Evolutionary conservation across 1,140 invertebrate genomes (phyloP), one percentile per base, ranked within the genome.

Genomic region (Apis cerana): DNA sequence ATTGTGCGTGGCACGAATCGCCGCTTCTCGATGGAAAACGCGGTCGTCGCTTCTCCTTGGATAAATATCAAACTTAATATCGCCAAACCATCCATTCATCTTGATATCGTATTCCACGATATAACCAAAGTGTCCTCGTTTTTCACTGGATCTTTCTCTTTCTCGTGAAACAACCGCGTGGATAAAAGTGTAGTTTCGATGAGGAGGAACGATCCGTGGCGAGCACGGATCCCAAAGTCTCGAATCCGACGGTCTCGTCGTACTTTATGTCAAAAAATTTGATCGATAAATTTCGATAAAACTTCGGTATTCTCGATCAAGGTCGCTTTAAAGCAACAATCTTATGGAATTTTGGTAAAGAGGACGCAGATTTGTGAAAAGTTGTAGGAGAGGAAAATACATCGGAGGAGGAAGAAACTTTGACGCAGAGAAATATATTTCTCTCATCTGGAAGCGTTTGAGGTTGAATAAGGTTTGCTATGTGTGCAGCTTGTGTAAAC

Each of bases 401-500:
- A n/a, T n/a, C n/a, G 11, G 11, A 21, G 12, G 5, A 62, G 3
- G 13, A 48, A 0, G 33, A 15, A 7, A 13, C 7, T 1, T 17
- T 7, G 21, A 12, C 2, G 17, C 10, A 19, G 15, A 19, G n/a
- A 2, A 71, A 54, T 54, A 19, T 54, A 7, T 43, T 43, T 7
- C 33, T 71, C 50, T 71, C 69, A n/a, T n/a, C 15, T 21, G 48
- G 62, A 15, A 50, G 27, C n/a, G 19, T 21, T 48, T 43, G 21
- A 7, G 50, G 62, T 43, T 7, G 27, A 81, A 65, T 62, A 19
- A 54, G 52, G 11, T 33, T 75, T n/a, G 56, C 67, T 69, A 15
- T 48, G 75, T 50, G 52, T 12, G 52, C 50, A n/a, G 64, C 48
- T 64, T 75, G 69, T 84, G 58, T 75, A 80, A 83, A 82, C 84